Evolutionary conservation across 2,113 vertebrate species (phyloP), one percentile per base, ranked within the genome.

Genomic region (Colius striatus): DNA sequence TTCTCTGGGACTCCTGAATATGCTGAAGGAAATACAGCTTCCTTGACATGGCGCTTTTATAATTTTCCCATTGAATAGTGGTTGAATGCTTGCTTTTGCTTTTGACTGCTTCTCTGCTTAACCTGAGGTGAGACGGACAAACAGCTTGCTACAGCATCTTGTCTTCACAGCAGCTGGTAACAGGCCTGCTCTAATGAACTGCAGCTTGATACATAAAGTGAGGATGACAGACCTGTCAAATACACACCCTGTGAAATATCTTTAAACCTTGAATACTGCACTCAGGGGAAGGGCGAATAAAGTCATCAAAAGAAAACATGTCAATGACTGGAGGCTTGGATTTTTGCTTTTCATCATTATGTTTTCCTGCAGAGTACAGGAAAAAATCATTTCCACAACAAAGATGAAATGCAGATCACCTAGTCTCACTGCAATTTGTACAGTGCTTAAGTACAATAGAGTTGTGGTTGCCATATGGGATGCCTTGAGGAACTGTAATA

Each of bases 261-360:
- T 78, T 78, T 84, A 87, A 87, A 41, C 29, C 16, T 78, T 0
- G 0, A 41, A 38, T 17, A 34, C 29, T 63, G 17, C 16, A 81
- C 0, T 87, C 62, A 76, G 53, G 15, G 38, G 16, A 85, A 70
- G 15, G 30, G 7, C 26, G 89, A 87, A 80, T 16, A 54, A 86
- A 89, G 88, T 55, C 1, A 60, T 36, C 13, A 45, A 45, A 66
- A 72, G 10, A 8, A 19, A 32, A 58, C 20, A 34, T 38, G n/a
- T 8, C 1, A 0, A 2, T 41, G 2, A 54, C 11, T 68, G 18
- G 6, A 73, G 27, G 4, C 16, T 62, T 81, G 45, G 20, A 47
- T 6, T 68, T 70, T 14, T 71, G 23, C 18, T 83, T 86, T 88
- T 57, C 45, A 14, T 6, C 61, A 25, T 26, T 5, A 12, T n/a